These are phyloP conservation scores for Ciona savignyi DNA, from an alignment of 23 tunicate genomes.

Conservation along the genomic window DNA sequence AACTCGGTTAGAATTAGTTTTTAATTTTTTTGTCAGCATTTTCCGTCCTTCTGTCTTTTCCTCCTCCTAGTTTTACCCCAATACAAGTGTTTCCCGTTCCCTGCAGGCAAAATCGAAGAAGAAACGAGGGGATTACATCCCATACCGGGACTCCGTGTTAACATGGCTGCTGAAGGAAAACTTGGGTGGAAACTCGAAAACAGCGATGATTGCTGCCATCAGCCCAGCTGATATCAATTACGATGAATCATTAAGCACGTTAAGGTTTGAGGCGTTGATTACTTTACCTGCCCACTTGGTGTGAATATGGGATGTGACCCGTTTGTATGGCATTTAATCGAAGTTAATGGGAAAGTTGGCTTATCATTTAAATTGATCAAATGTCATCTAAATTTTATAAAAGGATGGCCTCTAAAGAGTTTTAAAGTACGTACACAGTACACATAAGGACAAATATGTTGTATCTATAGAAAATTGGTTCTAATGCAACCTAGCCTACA, in stretches of 20 bases:
- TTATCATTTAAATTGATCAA: no score
- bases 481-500: no score
- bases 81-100: neutral
- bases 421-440: no score
- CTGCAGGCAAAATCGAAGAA: conserved; percentile 66
- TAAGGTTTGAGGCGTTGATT: no score
- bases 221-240: conserved; percentile 99
- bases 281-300: no score
- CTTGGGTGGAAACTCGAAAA: conserved; percentile 98
- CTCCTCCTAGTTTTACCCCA: neutral
- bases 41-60: neutral
- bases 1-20: neutral
- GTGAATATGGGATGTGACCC: no score
- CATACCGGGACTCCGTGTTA: conserved; percentile 95
- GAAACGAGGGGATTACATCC: conserved; percentile 78
- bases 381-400: no score
- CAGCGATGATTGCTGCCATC: conserved; percentile 99
- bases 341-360: no score
- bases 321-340: no score
- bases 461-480: no score
- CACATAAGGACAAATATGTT: no score
- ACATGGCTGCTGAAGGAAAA: conserved; percentile 99
- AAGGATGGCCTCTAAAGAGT: no score
- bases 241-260: conserved; percentile 89
- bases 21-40: neutral